Evolutionary conservation across 1,140 invertebrate genomes (phyloP).

Genomic region (Aphaenogaster ashmeadi): DNA sequence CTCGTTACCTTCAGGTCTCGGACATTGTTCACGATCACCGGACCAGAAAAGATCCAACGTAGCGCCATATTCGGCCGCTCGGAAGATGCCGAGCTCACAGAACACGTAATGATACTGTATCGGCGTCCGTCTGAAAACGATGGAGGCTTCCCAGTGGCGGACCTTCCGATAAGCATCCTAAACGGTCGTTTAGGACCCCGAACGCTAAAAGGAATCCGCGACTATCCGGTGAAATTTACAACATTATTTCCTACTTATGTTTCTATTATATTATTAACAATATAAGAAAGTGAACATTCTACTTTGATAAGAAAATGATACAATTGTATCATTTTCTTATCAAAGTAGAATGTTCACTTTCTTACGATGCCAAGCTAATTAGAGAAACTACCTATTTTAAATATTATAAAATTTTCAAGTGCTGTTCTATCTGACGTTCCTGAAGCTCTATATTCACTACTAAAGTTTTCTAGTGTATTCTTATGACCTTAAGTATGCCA

Average conservation of each 20-base stretch:
- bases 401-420: not conserved
- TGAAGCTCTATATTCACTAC: not conserved
- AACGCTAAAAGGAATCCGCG: not conserved
- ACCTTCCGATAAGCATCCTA: constrained; percentile 21
- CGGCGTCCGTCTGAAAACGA: constrained; percentile 1
- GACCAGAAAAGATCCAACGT: constrained; percentile 2
- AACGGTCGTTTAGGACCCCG: not conserved
- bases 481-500: not conserved
- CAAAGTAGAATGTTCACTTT: not conserved
- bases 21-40: constrained; percentile 14
- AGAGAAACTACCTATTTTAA: not conserved
- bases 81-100: constrained; percentile 19
- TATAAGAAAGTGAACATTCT: no score
- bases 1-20: constrained; percentile 15
- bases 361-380: not conserved
- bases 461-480: not conserved
- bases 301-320: no score
- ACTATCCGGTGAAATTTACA: not conserved
- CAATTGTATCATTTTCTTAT: not conserved
- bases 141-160: not conserved
- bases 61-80: constrained; percentile 28
- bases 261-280: not conserved
- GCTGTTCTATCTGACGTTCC: not conserved
- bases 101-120: constrained; percentile 32
- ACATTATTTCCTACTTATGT: not conserved